These are phyloP conservation scores for Porites australiensis DNA, from an alignment of 64 coral and sea anemone genomes.

Conservation along the genomic window DNA sequence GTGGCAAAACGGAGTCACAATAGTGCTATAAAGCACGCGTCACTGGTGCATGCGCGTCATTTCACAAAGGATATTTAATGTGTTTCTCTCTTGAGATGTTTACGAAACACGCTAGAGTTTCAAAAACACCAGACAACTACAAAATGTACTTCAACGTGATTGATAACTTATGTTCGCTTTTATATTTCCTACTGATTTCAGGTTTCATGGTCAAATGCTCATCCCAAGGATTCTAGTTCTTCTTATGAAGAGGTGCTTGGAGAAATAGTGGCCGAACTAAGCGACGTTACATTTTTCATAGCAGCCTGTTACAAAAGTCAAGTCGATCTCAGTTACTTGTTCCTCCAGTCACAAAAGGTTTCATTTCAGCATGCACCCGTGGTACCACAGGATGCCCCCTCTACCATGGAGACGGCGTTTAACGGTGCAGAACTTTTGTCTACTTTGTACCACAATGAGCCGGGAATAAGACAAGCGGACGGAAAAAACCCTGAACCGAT, in stretches of 20 bases:
- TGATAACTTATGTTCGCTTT: too few species aligned
- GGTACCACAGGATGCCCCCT: slow-evolving; percentile 64
- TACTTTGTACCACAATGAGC: slow-evolving; percentile 84
- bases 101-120: too few species aligned
- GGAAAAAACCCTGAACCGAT: slow-evolving; percentile 68
- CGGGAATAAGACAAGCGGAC: slow-evolving; percentile 57
- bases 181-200: neutral
- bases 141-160: too few species aligned
- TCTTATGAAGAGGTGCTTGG: slow-evolving; percentile 44
- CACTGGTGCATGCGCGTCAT: too few species aligned
- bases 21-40: too few species aligned
- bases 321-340: slow-evolving; percentile 84
- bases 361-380: slow-evolving; percentile 76
- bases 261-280: slow-evolving; percentile 71
- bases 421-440: slow-evolving; percentile 89
- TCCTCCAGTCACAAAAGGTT: slow-evolving; percentile 74
- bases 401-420: slow-evolving; percentile 86
- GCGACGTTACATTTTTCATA: slow-evolving; percentile 80
- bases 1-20: too few species aligned
- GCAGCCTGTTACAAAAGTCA: slow-evolving; percentile 91
- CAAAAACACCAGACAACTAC: too few species aligned
- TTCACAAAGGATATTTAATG: too few species aligned
- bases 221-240: slow-evolving; percentile 21
- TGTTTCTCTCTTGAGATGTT: too few species aligned
- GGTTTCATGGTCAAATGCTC: neutral